phyloP scores from a whole-genome alignment of 2,797 vertebrate genomes.

The Arrhamphus sclerolepis region DNA sequence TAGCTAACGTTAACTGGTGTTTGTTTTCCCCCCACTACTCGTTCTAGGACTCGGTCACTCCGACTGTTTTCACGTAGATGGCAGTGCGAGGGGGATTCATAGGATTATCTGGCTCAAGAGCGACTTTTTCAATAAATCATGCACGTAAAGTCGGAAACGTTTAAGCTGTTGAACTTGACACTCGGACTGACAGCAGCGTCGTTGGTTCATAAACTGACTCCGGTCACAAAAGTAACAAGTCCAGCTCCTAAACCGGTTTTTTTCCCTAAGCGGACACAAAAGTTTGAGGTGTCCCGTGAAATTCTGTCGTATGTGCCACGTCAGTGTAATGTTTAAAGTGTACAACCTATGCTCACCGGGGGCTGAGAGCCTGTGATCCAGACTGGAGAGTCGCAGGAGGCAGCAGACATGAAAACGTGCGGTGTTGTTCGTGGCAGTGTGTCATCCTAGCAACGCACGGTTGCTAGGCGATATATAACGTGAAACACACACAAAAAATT shows the following conservation, averaged over 20 bases:
- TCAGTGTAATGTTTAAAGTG: background rate
- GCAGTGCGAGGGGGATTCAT: background rate
- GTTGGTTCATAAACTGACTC: constrained; percentile 25
- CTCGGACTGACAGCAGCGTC: constrained; percentile 25
- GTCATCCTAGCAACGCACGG: constrained; percentile 66
- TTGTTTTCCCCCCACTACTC: constrained; percentile 35
- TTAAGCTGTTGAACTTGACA: constrained; percentile 52
- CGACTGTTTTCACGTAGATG: background rate
- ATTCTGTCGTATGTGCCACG: background rate
- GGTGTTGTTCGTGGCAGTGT: constrained; percentile 33
- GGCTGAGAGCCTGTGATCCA: background rate
- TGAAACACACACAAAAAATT: constrained; percentile 25
- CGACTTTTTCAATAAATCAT: too few relatives aligned
- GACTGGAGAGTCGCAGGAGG: background rate
- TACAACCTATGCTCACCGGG: background rate
- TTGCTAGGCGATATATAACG: constrained; percentile 77
- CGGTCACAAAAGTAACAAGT: background rate
- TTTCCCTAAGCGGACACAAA: constrained; percentile 10
- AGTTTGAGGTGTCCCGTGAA: constrained; percentile 40
- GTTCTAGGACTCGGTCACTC: background rate
- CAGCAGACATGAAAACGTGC: constrained; percentile 1
- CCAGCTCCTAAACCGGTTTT: too few relatives aligned
- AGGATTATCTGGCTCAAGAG: too few relatives aligned
- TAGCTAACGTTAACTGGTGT: constrained; percentile 37
- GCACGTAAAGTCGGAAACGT: constrained; percentile 8